phyloP scores from a whole-genome alignment of 2,113 vertebrate genomes.

The Origma solitaria region DNA sequence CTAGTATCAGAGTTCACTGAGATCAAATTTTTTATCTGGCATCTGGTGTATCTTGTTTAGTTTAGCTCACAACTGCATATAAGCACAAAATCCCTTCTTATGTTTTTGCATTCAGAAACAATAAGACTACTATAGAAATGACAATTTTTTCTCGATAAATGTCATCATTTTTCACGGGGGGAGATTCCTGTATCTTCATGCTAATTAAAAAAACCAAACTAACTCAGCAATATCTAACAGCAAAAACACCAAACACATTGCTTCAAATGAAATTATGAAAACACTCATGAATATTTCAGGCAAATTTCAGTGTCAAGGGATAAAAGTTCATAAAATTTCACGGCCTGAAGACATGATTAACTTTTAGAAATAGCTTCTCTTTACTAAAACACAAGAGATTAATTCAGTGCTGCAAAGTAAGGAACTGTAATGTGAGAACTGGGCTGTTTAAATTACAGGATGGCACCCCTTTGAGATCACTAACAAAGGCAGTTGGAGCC shows the following conservation, averaged over 20 bases:
- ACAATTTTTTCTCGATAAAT: not conserved
- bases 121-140: not conserved
- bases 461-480: not conserved
- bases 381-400: not conserved
- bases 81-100: not conserved
- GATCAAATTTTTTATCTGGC: not conserved
- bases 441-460: not conserved
- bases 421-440: not conserved
- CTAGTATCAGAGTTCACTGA: not conserved
- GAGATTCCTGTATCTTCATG: not conserved
- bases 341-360: not conserved
- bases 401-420: not conserved
- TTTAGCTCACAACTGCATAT: not conserved
- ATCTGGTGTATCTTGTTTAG: not conserved
- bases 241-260: not conserved
- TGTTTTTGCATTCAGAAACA: not conserved
- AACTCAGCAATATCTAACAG: not conserved
- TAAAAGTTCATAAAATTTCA: constrained; percentile 28
- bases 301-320: not conserved
- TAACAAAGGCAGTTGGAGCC: not conserved
- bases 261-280: constrained; percentile 1
- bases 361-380: not conserved
- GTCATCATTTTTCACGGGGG: not conserved
- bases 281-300: not conserved
- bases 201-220: not conserved